Percentiles rank a stretch among this genome's conserved stretches.
phyloP scores from a whole-genome alignment of 2,888 invertebrate genomes.

The Pyrrhosoma nymphula region DNA sequence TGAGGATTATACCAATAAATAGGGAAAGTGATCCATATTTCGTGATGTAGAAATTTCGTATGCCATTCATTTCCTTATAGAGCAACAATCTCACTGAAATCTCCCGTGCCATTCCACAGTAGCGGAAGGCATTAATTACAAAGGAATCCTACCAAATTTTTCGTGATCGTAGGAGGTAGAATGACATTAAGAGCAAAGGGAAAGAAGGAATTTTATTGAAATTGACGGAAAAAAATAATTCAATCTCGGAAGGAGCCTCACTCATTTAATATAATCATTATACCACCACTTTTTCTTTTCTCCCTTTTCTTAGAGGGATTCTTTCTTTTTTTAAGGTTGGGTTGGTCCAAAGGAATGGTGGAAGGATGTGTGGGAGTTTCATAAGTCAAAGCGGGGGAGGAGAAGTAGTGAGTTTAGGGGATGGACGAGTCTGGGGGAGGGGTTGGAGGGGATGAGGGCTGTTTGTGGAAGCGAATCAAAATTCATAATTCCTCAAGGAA shows the following conservation, averaged over 20 bases:
- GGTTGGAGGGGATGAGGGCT: not conserved
- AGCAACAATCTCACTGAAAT: not conserved
- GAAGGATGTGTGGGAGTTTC: not conserved
- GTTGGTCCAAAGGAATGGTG: not conserved
- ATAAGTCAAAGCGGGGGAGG: not conserved
- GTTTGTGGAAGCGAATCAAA: constrained; percentile 61
- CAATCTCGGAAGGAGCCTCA: not conserved
- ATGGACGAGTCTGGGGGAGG: not conserved
- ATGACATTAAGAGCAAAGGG: not conserved
- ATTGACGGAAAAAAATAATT: not conserved
- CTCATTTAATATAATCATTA: not conserved
- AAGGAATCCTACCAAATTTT: not conserved
- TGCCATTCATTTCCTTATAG: not conserved
- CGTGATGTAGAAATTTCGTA: not conserved
- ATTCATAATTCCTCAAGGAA: constrained; percentile 54
- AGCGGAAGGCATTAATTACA: not conserved
- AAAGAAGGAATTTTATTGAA: not conserved
- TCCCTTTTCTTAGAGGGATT: not conserved
- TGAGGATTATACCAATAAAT: too few relatives aligned
- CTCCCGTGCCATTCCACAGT: not conserved
- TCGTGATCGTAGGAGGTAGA: not conserved
- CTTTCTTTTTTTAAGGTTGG: not conserved
- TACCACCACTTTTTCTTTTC: not conserved
- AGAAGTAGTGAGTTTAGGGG: not conserved
- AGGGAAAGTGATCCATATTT: too few relatives aligned